phyloP scores from a whole-genome alignment of 2,113 vertebrate genomes.

The Andinoacara biseriatus region DNA sequence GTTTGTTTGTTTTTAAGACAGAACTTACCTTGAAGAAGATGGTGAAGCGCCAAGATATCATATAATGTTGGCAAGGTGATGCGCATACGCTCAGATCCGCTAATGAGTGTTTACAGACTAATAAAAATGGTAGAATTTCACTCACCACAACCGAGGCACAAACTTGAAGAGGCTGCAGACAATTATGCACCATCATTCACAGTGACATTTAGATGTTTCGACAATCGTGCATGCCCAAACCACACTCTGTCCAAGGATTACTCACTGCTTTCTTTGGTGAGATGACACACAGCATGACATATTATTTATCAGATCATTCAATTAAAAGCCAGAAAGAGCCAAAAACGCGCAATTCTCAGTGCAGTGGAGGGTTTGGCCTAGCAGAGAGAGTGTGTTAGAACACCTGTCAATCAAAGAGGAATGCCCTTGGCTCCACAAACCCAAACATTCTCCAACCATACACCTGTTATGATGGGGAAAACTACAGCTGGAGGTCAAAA shows the following conservation, averaged over 20 bases:
- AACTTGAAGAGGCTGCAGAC: slow-evolving; percentile 20
- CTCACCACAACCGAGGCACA: not conserved
- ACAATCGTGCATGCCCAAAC: slow-evolving; percentile 54
- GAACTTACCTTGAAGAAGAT: no score
- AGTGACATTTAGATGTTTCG: slow-evolving; percentile 54
- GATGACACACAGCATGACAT: not conserved
- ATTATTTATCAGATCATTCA: not conserved
- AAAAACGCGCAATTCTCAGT: not conserved
- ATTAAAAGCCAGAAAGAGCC: not conserved
- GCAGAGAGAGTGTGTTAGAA: not conserved
- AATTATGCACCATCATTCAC: slow-evolving; percentile 50
- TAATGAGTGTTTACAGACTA: not conserved
- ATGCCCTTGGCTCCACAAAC: not conserved
- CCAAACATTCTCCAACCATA: not conserved
- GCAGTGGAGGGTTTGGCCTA: not conserved
- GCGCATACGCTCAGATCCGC: not conserved
- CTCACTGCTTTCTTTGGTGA: slow-evolving; percentile 57
- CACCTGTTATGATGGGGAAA: not conserved
- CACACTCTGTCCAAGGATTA: slow-evolving; percentile 54
- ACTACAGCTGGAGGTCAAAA: not conserved
- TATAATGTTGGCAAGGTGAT: not conserved
- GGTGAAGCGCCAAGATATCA: not conserved
- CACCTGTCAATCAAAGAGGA: not conserved
- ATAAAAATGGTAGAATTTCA: not conserved
- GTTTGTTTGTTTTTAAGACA: not conserved